phyloP scores from a whole-genome alignment of 2,113 vertebrate species.

The Sinocyclocheilus grahami region DNA sequence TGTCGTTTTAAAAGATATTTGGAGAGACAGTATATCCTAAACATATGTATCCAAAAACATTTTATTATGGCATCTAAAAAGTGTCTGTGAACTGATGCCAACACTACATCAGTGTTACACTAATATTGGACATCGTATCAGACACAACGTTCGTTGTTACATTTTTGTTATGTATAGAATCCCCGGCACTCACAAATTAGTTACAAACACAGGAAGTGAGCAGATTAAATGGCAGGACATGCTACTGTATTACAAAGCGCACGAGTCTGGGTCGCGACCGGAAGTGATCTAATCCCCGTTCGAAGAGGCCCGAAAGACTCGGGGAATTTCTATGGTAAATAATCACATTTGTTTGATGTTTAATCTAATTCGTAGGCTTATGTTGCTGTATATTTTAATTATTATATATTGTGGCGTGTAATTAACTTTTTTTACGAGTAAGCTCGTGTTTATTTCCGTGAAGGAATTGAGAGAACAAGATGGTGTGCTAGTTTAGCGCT shows the following conservation, averaged over 20 bases:
- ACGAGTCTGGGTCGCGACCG: conserved; percentile 63
- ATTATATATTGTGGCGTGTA: neutral
- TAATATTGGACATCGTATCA: neutral
- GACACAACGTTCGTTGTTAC: neutral
- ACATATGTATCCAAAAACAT: neutral
- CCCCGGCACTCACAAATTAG: neutral
- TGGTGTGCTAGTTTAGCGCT: conserved; percentile 21
- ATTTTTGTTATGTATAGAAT: neutral
- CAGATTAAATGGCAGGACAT: neutral
- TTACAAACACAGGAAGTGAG: neutral
- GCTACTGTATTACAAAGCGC: neutral
- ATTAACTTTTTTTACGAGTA: neutral
- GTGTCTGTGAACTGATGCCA: neutral
- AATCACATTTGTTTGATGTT: neutral
- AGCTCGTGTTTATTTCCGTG: neutral
- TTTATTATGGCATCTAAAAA: neutral
- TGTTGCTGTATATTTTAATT: neutral
- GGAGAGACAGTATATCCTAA: too few relatives aligned
- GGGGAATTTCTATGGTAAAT: conserved; percentile 79
- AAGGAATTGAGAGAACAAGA: conserved; percentile 5
- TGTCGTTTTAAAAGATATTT: too few relatives aligned
- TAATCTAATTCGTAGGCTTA: neutral
- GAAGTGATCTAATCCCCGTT: conserved; percentile 64
- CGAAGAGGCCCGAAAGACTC: conserved; percentile 65
- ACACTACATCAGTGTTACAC: too few relatives aligned